Conservation (phyloP, 2,888 invertebrate species). For the Panorpa germanica region DNA sequence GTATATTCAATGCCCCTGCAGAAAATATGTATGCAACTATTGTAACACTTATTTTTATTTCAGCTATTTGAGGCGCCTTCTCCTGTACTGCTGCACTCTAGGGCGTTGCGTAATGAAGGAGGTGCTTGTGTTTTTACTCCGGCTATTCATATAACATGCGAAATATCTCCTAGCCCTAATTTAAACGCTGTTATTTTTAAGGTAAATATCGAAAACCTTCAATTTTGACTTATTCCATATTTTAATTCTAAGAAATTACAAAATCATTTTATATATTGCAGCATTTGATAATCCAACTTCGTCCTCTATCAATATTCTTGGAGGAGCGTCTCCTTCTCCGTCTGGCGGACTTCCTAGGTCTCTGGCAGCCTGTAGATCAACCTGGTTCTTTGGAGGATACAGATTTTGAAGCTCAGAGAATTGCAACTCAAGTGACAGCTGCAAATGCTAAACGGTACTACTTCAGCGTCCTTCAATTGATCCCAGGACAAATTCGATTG, state of each 20-base stretch:
- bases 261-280: slow-evolving; percentile 16
- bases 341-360: slow-evolving; percentile 39
- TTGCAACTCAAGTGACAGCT: slow-evolving; percentile 61
- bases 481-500: slow-evolving; percentile 64
- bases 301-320: slow-evolving; percentile 66
- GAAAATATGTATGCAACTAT: slow-evolving; percentile 6
- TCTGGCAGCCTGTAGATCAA: slow-evolving; percentile 29
- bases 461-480: slow-evolving; percentile 63
- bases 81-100: slow-evolving; percentile 67
- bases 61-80: slow-evolving; percentile 72
- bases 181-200: slow-evolving; percentile 79
- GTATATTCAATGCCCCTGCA: slow-evolving; percentile 1
- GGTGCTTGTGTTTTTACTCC: slow-evolving; percentile 29
- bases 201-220: slow-evolving; percentile 21
- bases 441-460: slow-evolving; percentile 71
- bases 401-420: slow-evolving; percentile 61
- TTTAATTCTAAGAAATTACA: slow-evolving; percentile 3
- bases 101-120: slow-evolving; percentile 21
- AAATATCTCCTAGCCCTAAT: slow-evolving; percentile 48
- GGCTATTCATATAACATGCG: slow-evolving; percentile 61
- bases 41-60: slow-evolving; percentile 12
- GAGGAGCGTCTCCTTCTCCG: slow-evolving; percentile 74
- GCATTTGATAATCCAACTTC: slow-evolving; percentile 62
- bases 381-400: slow-evolving; percentile 58
- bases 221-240: slow-evolving; percentile 8